phyloP scores from a whole-genome alignment of 37 sponge, comb jelly and placozoan genomes.

The Dysidea cf. avara region DNA sequence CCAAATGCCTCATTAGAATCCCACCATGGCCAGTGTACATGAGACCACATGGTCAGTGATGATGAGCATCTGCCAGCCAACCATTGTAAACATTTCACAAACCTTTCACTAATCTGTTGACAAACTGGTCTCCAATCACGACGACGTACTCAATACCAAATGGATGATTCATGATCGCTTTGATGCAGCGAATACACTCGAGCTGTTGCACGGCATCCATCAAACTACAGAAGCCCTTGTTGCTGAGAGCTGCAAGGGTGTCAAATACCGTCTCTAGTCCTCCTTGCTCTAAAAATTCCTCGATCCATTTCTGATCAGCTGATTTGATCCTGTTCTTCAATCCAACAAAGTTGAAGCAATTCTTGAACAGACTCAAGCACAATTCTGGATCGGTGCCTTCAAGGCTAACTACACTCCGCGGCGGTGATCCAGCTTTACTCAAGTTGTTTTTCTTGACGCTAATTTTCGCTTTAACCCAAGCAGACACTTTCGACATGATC shows the following conservation, averaged over 20 bases:
- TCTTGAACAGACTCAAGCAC: slow-evolving; percentile 54
- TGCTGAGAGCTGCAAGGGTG: slow-evolving; percentile 63
- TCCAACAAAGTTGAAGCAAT: slow-evolving; percentile 60
- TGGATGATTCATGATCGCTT: too few relatives aligned
- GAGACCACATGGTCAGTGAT: too few relatives aligned
- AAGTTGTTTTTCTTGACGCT: too few relatives aligned
- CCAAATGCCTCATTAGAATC: too few relatives aligned
- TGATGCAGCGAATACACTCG: slow-evolving; percentile 83
- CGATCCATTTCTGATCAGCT: slow-evolving; percentile 84
- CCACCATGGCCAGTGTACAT: too few relatives aligned
- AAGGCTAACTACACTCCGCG: too few relatives aligned
- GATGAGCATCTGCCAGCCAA: too few relatives aligned
- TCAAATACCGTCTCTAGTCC: slow-evolving; percentile 83
- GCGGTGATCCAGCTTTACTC: too few relatives aligned
- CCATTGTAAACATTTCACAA: too few relatives aligned
- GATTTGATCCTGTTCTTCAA: slow-evolving; percentile 66
- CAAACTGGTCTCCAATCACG: slow-evolving; percentile 46
- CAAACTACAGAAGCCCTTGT: slow-evolving; percentile 65
- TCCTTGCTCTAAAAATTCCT: slow-evolving; percentile 74
- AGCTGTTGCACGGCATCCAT: slow-evolving; percentile 86
- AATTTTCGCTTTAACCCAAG: too few relatives aligned
- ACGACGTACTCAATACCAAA: too few relatives aligned
- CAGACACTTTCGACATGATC: too few relatives aligned
- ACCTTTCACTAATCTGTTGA: slow-evolving; percentile 69
- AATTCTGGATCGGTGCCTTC: slow-evolving; percentile 81